Base-by-base conservation (phyloP, 2,888 invertebrate genomes). In the Drosophila acutilabella region DNA sequence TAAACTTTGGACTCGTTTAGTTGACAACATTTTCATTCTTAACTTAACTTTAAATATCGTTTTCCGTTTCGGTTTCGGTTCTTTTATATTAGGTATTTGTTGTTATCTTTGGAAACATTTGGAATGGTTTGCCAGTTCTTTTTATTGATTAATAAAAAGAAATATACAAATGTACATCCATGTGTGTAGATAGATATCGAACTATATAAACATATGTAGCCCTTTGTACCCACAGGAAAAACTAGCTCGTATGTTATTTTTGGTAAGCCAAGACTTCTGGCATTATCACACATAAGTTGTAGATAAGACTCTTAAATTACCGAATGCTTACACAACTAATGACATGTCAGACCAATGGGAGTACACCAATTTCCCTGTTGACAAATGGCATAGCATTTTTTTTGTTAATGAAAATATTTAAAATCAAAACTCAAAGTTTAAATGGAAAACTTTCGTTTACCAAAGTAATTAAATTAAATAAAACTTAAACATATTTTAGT, bases 81-180 rank as follows among this genome's bases (percentile, higher is more conserved):
- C 51, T 74, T 30, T 76, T 72, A 62, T 70, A 77, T 69, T 54
- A 38, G 54, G 51, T 26, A 54, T 71, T 64, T 62, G 20, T n/a
- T 52, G 72, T 85, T 83, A 74, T 71, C 54, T 38, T 23, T 38
- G 3, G 36, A 61, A 58, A 53, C 36, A 41, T 54, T 64, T 1
- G 40, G 60, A 59, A 52, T 40, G 23, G 40, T 66, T 65, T 58
- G 59, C 41, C 54, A 56, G 40, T 11, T 47, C n/a, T 40, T 47
- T 81, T 85, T 83, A 83, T 88, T 88, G 83, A 77, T 77, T 83
- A 81, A 85, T 87, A 79, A 87, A 84, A 76, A 70, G 13, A 7
- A 13, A 45, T n/a, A 10, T 51, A 40, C 26, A 30, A 30, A 30
- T 8, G 30, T 30, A 30, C 30, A 26, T 36, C 20, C 53, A 47